Conservation (phyloP, 2,113 vertebrate species). For the Calidris pugnax region DNA sequence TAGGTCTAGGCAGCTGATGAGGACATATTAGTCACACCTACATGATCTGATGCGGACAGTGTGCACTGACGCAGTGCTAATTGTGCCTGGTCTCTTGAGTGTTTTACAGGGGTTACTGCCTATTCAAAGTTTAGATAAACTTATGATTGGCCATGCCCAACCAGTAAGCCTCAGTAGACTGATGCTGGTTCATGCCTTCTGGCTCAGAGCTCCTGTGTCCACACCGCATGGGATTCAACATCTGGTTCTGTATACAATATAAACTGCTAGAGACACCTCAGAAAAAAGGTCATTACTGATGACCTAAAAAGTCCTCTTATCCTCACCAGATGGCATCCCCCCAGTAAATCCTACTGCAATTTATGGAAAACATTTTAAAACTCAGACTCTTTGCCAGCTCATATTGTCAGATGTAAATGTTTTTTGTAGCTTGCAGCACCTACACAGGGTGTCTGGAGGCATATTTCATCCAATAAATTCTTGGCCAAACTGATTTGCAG, state of each 20-base stretch:
- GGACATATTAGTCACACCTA: background rate
- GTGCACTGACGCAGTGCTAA: background rate
- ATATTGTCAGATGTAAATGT: background rate
- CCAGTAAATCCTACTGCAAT: background rate
- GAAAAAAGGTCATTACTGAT: background rate
- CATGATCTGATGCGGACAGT: background rate
- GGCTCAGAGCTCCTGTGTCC: background rate
- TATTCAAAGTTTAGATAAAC: background rate
- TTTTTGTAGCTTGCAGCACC: background rate
- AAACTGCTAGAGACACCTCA: background rate
- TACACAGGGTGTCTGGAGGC: background rate
- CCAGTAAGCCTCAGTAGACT: background rate
- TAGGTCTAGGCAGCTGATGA: background rate
- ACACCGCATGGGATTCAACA: background rate
- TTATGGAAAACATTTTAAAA: background rate
- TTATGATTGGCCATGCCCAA: background rate
- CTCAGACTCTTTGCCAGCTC: background rate
- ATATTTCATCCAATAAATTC: background rate
- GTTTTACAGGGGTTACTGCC: background rate
- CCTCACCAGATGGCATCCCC: background rate
- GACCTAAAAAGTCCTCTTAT: background rate
- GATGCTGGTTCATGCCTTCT: background rate
- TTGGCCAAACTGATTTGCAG: background rate
- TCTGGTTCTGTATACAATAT: background rate
- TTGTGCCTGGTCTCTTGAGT: background rate